These are phyloP conservation scores for Oxyteleia sp. DNA, from an alignment of 2,888 invertebrate genomes.

Conservation along the genomic window DNA sequence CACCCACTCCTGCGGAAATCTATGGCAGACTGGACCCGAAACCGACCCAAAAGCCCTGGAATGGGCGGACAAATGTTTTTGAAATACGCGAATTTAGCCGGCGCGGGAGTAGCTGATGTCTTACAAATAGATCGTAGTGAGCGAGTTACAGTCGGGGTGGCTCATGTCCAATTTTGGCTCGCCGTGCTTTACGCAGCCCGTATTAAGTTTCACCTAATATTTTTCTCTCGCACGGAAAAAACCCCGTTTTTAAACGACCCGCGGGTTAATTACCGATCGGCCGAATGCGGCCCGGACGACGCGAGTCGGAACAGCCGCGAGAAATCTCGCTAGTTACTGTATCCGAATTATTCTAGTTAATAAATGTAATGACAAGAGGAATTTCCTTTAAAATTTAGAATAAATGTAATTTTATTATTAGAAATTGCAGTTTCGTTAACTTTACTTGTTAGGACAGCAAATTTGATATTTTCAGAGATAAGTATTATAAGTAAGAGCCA, in stretches of 20 bases:
- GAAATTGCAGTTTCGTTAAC: too few relatives aligned
- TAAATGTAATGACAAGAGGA: too few relatives aligned
- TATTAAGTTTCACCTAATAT: constrained; percentile 87
- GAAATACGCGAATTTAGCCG: constrained; percentile 78
- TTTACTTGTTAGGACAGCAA: too few relatives aligned
- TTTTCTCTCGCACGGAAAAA: constrained; percentile 81
- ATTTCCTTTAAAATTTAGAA: too few relatives aligned
- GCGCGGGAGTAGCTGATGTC: constrained; percentile 87
- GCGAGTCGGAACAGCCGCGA: too few relatives aligned
- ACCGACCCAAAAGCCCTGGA: too few relatives aligned
- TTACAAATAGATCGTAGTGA: constrained; percentile 87
- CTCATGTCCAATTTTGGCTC: constrained; percentile 88
- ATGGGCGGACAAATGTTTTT: constrained; percentile 79
- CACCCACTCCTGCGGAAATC: too few relatives aligned
- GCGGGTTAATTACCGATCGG: constrained; percentile 42
- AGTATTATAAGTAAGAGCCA: too few relatives aligned
- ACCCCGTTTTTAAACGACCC: constrained; percentile 76
- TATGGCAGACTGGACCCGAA: too few relatives aligned
- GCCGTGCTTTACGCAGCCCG: constrained; percentile 85
- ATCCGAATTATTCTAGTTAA: too few relatives aligned
- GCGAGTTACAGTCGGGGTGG: constrained; percentile 85
- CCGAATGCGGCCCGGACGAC: neutral
- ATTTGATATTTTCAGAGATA: too few relatives aligned
- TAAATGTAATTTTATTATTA: too few relatives aligned
- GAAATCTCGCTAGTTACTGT: neutral